Percentiles rank a stretch among this genome's conserved stretches.
phyloP scores from a whole-genome alignment of 2,797 vertebrate species.

The Myiothlypis coronata region DNA sequence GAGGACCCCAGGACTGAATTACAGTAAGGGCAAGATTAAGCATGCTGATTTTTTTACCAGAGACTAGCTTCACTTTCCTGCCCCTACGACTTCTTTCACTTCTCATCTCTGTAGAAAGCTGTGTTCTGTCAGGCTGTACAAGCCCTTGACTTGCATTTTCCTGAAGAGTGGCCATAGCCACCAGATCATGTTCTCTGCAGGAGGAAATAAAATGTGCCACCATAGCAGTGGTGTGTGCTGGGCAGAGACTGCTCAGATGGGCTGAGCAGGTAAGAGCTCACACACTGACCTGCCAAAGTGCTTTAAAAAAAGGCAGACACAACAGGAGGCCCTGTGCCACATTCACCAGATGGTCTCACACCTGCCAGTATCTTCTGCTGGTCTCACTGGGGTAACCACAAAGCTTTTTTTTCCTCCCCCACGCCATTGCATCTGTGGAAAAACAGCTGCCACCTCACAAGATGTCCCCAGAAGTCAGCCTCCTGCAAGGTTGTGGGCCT shows the following conservation, averaged over 20 bases:
- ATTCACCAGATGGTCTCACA: not conserved
- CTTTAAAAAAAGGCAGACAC: not conserved
- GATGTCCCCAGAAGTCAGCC: rapidly evolving
- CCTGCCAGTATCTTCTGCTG: not conserved
- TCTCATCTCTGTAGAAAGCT: not conserved
- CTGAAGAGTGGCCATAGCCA: not conserved
- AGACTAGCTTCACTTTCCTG: not conserved
- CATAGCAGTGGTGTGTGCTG: not conserved
- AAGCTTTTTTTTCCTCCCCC: not conserved
- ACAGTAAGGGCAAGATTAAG: not conserved
- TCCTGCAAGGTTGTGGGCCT: not conserved
- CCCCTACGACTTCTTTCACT: not conserved
- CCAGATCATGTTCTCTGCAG: not conserved
- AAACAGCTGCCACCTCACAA: not conserved
- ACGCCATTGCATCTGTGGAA: rapidly evolving
- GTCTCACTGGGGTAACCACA: not conserved
- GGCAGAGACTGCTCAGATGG: not conserved
- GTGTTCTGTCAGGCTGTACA: not conserved
- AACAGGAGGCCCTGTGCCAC: not conserved
- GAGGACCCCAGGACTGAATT: not conserved
- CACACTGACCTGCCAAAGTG: not conserved
- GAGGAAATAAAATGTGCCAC: not conserved
- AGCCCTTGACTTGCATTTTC: not conserved
- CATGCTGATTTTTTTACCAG: rapidly evolving
- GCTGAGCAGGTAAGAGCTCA: not conserved